phyloP scores from a whole-genome alignment of 2,888 invertebrate genomes.

The Archaeoteleia sp. region DNA sequence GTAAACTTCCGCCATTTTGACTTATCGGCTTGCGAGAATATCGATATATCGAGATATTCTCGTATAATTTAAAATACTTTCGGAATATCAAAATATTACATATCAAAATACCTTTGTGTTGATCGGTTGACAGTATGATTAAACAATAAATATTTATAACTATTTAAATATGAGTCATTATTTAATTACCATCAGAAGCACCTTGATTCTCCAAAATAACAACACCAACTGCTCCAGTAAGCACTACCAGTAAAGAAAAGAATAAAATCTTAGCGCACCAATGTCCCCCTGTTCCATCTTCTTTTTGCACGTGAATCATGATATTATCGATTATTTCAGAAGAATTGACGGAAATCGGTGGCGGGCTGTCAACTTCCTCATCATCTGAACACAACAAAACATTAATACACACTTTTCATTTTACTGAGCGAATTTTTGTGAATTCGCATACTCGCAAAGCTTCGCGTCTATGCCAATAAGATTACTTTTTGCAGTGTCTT shows the following conservation, averaged over 20 bases:
- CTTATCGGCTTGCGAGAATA: too few species aligned
- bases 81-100: too few species aligned
- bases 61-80: too few species aligned
- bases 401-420: too few species aligned
- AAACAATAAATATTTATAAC: too few species aligned
- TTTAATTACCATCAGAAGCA: slow-evolving; percentile 81
- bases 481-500: not conserved
- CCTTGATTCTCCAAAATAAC: slow-evolving; percentile 89
- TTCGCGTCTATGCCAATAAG: slow-evolving; percentile 2
- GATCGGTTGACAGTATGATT: too few species aligned
- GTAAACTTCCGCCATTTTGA: too few species aligned
- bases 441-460: not conserved
- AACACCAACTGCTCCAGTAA: slow-evolving; percentile 84
- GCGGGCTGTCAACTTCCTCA: slow-evolving; percentile 70
- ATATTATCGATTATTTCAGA: slow-evolving; percentile 79
- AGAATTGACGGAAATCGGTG: slow-evolving; percentile 63
- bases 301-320: slow-evolving; percentile 86
- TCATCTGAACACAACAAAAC: slow-evolving; percentile 61
- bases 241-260: slow-evolving; percentile 83
- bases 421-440: too few species aligned
- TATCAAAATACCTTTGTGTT: too few species aligned
- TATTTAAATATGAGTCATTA: too few species aligned
- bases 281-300: slow-evolving; percentile 86
- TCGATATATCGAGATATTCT: too few species aligned
- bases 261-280: slow-evolving; percentile 90